Evolutionary conservation across 1,140 invertebrate species (phyloP), one percentile per base, ranked within the genome.

Genomic region (Hyphantria cunea): DNA sequence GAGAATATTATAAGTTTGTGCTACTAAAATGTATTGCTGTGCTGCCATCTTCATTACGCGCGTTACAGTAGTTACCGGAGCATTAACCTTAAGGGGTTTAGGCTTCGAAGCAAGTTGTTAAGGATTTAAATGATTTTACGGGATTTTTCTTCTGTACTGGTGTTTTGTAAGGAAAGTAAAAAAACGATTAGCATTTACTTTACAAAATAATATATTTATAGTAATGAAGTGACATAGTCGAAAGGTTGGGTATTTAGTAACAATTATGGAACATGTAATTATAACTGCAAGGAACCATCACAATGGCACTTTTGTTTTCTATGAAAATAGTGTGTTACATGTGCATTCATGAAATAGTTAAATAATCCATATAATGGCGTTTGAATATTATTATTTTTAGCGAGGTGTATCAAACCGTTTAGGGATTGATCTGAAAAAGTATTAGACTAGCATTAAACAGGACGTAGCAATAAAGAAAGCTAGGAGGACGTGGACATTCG

Each of bases 211-310:
- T 58, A 60, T 60, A 60, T 60, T 60, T 60, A 60, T 60, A 50
- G 48, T 51, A 60, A 51, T 60, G 56, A 60, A 51, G 56, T 60
- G 56, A 39, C 48, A 51, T 60, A 50, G 51, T 60, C 31, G n/a
- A 25, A 51, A 60, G 31, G 47, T 51, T n/a, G 48, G 17, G 12
- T 60, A 68, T 61, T 70, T 75, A 56, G 66, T 67, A 25, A 25
- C 37, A 66, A 68, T 64, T 48, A 58, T 58, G 33, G 25, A 58
- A 58, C 55, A 49, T 74, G 47, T 68, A 56, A 70, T 68, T 69
- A 75, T 60, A 74, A 74, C 73, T 76, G 68, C 64, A 77, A 84
- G 78, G 78, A 84, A 85, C 81, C 74, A 72, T 76, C 72, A 75
- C 71, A 73, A 84, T 86, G 83, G 83, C 83, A 86, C 83, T 74